These are phyloP conservation scores for Apocrypta bakeri DNA, from an alignment of 1,140 invertebrate genomes.

Conservation along the genomic window DNA sequence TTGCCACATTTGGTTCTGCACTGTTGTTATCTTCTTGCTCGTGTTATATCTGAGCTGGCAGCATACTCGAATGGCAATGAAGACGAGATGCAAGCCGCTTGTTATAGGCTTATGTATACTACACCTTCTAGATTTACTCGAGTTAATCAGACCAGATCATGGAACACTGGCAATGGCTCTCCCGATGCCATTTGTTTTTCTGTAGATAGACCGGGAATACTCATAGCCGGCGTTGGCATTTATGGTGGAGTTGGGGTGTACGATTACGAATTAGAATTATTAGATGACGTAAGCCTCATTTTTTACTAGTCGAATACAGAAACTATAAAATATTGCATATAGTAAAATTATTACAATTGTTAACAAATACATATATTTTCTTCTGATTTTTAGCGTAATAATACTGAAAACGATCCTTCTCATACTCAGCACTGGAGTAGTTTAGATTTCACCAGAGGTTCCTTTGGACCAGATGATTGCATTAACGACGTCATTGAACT, in stretches of 20 bases:
- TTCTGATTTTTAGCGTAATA: conserved; percentile 70
- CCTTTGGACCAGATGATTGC: conserved; percentile 85
- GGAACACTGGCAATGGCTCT: conserved; percentile 98
- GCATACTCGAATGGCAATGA: conserved; percentile 83
- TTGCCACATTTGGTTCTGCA: conserved; percentile 83
- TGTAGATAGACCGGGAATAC: conserved; percentile 92
- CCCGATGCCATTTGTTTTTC: conserved; percentile 97
- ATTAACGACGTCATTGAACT: conserved; percentile 88
- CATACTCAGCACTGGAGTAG: conserved; percentile 83
- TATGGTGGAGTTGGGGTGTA: conserved; percentile 91
- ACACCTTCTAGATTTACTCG: conserved; percentile 94
- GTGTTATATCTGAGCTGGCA: conserved; percentile 92
- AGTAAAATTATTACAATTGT: neutral
- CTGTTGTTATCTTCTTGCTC: conserved; percentile 89
- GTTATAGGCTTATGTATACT: conserved; percentile 83
- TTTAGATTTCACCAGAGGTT: conserved; percentile 82
- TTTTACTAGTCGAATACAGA: conserved; percentile 19
- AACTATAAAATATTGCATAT: neutral
- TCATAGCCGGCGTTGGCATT: conserved; percentile 90
- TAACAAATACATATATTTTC: conserved; percentile 33
- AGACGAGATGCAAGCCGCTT: conserved; percentile 80
- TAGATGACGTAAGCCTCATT: conserved; percentile 84
- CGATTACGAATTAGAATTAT: conserved; percentile 93
- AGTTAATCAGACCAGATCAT: conserved; percentile 90
- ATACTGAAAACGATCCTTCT: conserved; percentile 74